A percentile compares a stretch with the other conserved stretches of the same genome.
Evolutionary conservation across 2,888 invertebrate genomes (phyloP).

Genomic region (Ptilodon capucinus): DNA sequence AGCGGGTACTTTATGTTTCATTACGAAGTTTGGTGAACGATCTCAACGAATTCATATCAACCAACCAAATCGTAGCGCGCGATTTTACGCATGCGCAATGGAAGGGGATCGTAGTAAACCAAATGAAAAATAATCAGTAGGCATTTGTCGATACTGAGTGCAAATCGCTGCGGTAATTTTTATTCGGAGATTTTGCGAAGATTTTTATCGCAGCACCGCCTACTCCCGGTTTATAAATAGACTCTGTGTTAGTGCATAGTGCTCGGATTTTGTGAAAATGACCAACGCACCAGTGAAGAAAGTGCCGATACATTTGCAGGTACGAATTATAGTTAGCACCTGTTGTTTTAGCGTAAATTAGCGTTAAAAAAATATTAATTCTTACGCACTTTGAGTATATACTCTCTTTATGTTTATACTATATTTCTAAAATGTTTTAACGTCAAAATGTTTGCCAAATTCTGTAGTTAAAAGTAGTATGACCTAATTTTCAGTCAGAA

Average conservation of each 20-base stretch:
- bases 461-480: constrained; percentile 26
- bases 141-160: constrained; percentile 48
- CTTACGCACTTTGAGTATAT: background rate
- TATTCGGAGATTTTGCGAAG: constrained; percentile 40
- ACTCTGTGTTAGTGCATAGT: constrained; percentile 66
- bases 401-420: background rate
- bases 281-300: constrained; percentile 92
- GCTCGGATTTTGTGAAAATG: constrained; percentile 78
- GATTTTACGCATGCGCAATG: constrained; percentile 70
- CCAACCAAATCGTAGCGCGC: constrained; percentile 52
- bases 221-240: constrained; percentile 68
- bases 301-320: constrained; percentile 96
- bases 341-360: constrained; percentile 55
- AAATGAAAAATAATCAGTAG: constrained; percentile 65
- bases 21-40: constrained; percentile 16
- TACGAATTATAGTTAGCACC: constrained; percentile 71
- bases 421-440: constrained; percentile 1
- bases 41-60: constrained; percentile 12
- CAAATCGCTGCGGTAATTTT: constrained; percentile 21
- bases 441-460: constrained; percentile 19
- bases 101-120: constrained; percentile 64
- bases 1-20: constrained; percentile 3
- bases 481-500: constrained; percentile 49
- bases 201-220: constrained; percentile 53
- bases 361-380: constrained; percentile 7